A percentile compares a stretch with the other conserved stretches of the same genome.
Evolutionary conservation across 2,888 invertebrate species (phyloP).

Genomic region (Clostera curtula): DNA sequence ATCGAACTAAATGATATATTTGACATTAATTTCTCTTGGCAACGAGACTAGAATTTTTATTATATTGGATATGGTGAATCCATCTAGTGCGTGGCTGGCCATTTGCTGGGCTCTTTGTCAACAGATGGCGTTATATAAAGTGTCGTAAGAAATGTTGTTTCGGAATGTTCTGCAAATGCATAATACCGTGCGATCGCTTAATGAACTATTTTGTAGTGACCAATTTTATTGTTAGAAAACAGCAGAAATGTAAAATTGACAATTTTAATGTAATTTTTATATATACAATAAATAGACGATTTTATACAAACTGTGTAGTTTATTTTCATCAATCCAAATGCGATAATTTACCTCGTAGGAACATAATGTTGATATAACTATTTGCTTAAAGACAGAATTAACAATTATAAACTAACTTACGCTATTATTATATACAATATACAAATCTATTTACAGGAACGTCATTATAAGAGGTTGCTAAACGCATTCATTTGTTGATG

Average conservation of each 20-base stretch:
- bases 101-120: slow-evolving; percentile 24
- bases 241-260: slow-evolving; percentile 70
- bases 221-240: slow-evolving; percentile 68
- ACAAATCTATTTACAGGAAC: slow-evolving; percentile 35
- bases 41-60: no score
- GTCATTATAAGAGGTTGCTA: slow-evolving; percentile 51
- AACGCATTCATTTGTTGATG: slow-evolving; percentile 54
- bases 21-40: no score
- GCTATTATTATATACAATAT: slow-evolving; percentile 37
- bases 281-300: slow-evolving; percentile 74
- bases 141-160: slow-evolving; percentile 33
- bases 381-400: slow-evolving; percentile 19
- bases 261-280: slow-evolving; percentile 75
- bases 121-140: slow-evolving; percentile 26
- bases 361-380: slow-evolving; percentile 28
- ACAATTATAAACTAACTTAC: slow-evolving; percentile 16
- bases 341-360: slow-evolving; percentile 33
- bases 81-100: slow-evolving; percentile 22
- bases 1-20: no score
- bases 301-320: slow-evolving; percentile 64
- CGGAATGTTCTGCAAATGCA: slow-evolving; percentile 53
- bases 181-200: slow-evolving; percentile 66
- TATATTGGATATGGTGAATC: no score
- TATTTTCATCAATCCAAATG: slow-evolving; percentile 36
- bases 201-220: slow-evolving; percentile 73